phyloP scores from a whole-genome alignment of 2,888 invertebrate genomes.

The Penaeus monodon region DNA sequence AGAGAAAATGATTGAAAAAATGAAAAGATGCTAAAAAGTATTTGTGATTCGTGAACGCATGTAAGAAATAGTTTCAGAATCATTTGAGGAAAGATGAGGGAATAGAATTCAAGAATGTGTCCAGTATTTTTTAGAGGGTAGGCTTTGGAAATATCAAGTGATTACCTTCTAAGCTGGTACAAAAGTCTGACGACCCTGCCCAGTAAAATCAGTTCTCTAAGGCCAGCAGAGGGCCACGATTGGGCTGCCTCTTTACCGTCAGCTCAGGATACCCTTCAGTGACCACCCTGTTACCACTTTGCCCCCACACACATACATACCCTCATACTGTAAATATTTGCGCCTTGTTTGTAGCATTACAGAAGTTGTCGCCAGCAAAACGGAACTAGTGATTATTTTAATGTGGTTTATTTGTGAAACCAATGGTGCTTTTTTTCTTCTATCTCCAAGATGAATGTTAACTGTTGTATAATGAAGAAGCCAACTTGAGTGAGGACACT shows the following conservation, averaged over 20 bases:
- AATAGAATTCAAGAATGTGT: too few species aligned
- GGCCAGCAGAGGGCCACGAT: conserved; percentile 50
- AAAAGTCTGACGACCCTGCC: conserved; percentile 39
- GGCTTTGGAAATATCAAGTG: too few species aligned
- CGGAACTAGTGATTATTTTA: conserved; percentile 59
- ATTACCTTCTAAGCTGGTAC: too few species aligned
- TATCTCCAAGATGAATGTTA: conserved; percentile 53
- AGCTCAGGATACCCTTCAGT: conserved; percentile 56
- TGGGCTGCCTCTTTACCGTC: conserved; percentile 45
- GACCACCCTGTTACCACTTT: conserved; percentile 61
- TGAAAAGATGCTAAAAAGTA: too few species aligned
- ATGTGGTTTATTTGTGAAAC: conserved; percentile 62
- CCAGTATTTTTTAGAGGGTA: too few species aligned
- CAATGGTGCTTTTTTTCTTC: conserved; percentile 63
- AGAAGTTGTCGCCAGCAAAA: conserved; percentile 56
- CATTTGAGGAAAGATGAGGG: too few species aligned
- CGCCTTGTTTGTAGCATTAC: conserved; percentile 59
- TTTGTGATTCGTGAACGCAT: too few species aligned
- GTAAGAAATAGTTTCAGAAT: too few species aligned
- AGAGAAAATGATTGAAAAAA: too few species aligned
- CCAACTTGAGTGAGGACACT: conserved; percentile 40
- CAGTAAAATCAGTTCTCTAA: conserved; percentile 33
- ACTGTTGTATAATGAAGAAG: conserved; percentile 54
- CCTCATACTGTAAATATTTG: conserved; percentile 51
- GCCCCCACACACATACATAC: conserved; percentile 54